Conservation (phyloP, 2,797 vertebrate genomes). For the Sebastolobus altivelis region DNA sequence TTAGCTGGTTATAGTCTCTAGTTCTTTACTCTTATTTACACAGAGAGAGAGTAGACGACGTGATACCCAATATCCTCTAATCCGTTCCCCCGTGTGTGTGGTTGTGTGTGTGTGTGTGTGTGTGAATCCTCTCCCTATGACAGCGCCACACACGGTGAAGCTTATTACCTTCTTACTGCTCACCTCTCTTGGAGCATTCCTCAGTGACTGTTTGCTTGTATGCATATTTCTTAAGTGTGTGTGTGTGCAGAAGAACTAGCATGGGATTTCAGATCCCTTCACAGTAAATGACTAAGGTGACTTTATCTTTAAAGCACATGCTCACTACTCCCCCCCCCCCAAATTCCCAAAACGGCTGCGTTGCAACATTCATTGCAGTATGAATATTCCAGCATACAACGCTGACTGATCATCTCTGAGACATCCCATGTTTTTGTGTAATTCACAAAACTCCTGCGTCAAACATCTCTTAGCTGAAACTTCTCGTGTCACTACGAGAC, state of each 20-base stretch:
- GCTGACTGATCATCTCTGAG: conserved; percentile 3
- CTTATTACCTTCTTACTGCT: conserved; percentile 47
- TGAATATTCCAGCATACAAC: conserved; percentile 19
- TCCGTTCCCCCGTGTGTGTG: conserved; percentile 24
- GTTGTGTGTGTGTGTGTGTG: conserved; percentile 22
- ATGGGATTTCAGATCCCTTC: conserved; percentile 47
- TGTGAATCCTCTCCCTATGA: conserved; percentile 49
- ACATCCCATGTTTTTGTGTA: conserved; percentile 27
- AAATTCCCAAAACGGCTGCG: conserved; percentile 47
- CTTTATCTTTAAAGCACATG: conserved; percentile 53
- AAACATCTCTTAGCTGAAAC: conserved; percentile 35
- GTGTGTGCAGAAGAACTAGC: conserved; percentile 10
- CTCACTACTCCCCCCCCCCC: conserved; percentile 14
- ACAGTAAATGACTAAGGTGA: conserved; percentile 39
- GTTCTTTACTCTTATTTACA: not conserved
- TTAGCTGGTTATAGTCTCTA: conserved; percentile 5
- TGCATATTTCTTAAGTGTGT: conserved; percentile 8
- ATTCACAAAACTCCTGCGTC: conserved; percentile 40
- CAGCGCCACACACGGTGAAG: conserved; percentile 54
- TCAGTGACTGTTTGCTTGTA: conserved; percentile 18
- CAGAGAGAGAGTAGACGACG: conserved; percentile 4
- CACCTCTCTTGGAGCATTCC: conserved; percentile 29
- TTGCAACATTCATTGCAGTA: conserved; percentile 19
- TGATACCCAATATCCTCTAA: conserved; percentile 63
- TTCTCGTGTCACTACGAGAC: conserved; percentile 40